phyloP scores from a whole-genome alignment of 2,797 vertebrate genomes.

The Enoplosus armatus region DNA sequence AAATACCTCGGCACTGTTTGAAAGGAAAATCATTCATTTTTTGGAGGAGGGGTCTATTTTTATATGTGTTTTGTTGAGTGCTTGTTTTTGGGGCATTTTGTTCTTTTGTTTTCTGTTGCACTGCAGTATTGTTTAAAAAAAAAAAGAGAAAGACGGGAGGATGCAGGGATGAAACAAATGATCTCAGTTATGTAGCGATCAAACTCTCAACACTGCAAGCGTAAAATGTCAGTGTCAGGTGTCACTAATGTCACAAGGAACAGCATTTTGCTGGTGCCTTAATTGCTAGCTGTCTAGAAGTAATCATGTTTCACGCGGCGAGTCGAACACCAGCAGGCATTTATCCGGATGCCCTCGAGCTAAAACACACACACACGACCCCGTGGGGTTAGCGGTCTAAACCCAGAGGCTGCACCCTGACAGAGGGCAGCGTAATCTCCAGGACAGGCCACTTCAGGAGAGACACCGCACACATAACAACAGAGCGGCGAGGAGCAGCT shows the following conservation, averaged over 20 bases:
- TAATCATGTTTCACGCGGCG: constrained; percentile 23
- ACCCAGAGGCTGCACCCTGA: constrained; percentile 52
- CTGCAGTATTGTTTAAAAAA: not conserved
- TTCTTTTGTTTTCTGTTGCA: not conserved
- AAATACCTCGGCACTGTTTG: too few relatives aligned
- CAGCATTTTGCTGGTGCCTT: too few relatives aligned
- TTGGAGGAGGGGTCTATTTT: not conserved
- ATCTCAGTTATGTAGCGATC: not conserved
- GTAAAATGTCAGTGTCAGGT: too few relatives aligned
- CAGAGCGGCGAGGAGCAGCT: constrained; percentile 51
- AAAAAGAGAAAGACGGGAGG: not conserved
- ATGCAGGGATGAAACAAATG: not conserved
- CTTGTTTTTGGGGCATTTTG: too few relatives aligned
- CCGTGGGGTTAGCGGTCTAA: constrained; percentile 43
- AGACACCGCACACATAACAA: constrained; percentile 43
- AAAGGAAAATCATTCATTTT: not conserved
- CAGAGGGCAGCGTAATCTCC: constrained; percentile 55
- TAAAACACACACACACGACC: constrained; percentile 22
- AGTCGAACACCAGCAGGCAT: constrained; percentile 39
- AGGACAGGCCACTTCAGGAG: constrained; percentile 53
- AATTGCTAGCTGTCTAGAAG: constrained; percentile 15
- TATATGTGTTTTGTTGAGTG: not conserved
- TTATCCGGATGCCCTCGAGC: constrained; percentile 15
- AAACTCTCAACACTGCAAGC: too few relatives aligned
- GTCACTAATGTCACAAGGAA: too few relatives aligned